Evolutionary conservation across 2,888 invertebrate genomes (phyloP), one percentile per base, ranked within the genome.

Genomic region (Rhaphigaster nebulosa): DNA sequence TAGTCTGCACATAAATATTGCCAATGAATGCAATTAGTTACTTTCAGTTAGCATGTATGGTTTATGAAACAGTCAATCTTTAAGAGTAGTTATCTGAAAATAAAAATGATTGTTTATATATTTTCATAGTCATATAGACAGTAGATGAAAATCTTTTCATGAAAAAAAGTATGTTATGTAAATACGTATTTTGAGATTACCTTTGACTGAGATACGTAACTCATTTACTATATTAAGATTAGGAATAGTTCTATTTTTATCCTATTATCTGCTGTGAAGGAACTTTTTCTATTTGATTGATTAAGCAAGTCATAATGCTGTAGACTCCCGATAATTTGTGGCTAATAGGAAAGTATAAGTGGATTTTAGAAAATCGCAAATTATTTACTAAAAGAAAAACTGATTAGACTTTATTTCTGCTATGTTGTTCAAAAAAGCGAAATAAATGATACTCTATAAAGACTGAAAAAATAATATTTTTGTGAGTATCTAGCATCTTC

Each of bases 181-280:
- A 45, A 84, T 84, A 84, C 4, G 15, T 84, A 76, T 45, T 41
- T 45, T 50, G 26, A 50, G n/a, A 84, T 45, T 50, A 84, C n/a
- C 45, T 84, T 84, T 84, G 84, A 84, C 84, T 84, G 84, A 84
- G n/a, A 50, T 45, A 50, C 84, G n/a, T 84, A 45, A 38, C 18
- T 76, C 38, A 23, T 76, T 38, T 12, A 84, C 34, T 84, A 84
- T 84, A n/a, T 45, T 41, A 84, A 50, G n/a, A 45, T 45, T 50
- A 84, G 84, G 45, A 1, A 50, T 84, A 84, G 84, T 50, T 84
- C 5, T 84, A 84, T 84, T 84, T 84, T 50, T 84, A 50, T 18
- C 29, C 26, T n/a, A 76, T 38, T 38, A 8, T 76, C 70, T n/a
- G 5, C 26, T 10, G n/a, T 41, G 45, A 45, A 50, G 15, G 84